Conservation (phyloP, 1,140 invertebrate genomes). For the Chionoecetes opilio region DNA sequence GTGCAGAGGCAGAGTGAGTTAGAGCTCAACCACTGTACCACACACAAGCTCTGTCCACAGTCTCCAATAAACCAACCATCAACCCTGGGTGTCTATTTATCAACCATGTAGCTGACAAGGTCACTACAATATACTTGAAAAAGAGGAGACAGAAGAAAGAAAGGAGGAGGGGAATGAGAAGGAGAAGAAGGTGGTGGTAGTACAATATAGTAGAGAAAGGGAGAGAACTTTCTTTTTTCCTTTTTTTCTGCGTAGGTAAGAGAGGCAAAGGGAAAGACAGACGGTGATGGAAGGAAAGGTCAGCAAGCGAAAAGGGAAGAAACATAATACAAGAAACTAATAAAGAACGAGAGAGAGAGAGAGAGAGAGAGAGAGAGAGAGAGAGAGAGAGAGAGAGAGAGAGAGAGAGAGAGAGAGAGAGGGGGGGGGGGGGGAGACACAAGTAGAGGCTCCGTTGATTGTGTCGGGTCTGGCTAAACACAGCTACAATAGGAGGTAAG, state of each 20-base stretch:
- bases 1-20: too few relatives aligned
- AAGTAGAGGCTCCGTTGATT: conserved; percentile 28
- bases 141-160: background rate
- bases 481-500: conserved; percentile 43
- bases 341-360: background rate
- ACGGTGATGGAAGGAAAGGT: background rate
- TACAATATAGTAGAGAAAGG: background rate
- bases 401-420: background rate
- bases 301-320: background rate
- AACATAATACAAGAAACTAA: background rate
- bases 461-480: conserved; percentile 45
- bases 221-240: background rate
- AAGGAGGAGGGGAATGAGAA: background rate
- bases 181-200: background rate
- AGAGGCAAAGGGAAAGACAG: background rate
- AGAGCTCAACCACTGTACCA: too few relatives aligned
- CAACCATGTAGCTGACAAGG: too few relatives aligned
- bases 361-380: too few relatives aligned
- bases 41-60: too few relatives aligned
- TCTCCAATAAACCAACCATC: too few relatives aligned
- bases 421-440: too few relatives aligned
- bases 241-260: background rate
- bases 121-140: background rate
- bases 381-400: too few relatives aligned
- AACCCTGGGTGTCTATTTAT: too few relatives aligned